phyloP scores from a whole-genome alignment of 2,113 vertebrate genomes.

The Cheirogaleus medius region DNA sequence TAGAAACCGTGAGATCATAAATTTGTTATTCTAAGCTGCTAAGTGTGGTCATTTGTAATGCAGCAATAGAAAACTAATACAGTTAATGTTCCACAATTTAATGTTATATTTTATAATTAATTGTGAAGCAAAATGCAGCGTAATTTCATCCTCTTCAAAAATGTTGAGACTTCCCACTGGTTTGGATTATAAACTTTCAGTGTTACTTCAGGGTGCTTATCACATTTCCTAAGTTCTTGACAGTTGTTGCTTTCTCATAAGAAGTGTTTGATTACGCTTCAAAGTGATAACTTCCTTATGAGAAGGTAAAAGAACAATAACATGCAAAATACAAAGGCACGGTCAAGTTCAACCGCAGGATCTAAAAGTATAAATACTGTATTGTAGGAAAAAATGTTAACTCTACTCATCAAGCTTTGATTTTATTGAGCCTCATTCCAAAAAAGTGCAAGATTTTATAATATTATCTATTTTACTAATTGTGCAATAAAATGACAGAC shows the following conservation, averaged over 20 bases:
- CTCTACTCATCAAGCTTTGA: background rate
- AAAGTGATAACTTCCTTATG: background rate
- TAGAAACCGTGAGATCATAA: background rate
- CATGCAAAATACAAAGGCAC: background rate
- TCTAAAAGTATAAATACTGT: background rate
- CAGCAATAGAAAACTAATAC: background rate
- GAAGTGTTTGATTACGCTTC: background rate
- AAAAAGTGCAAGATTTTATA: background rate
- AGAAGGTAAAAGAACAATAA: background rate
- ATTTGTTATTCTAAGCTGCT: background rate
- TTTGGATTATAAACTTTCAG: background rate
- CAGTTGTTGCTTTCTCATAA: background rate
- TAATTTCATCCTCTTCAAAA: background rate
- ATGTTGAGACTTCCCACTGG: background rate
- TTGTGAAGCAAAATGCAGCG: background rate
- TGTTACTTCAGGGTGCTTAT: background rate
- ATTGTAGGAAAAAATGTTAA: background rate
- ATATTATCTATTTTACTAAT: background rate
- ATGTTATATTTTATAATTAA: constrained; percentile 12
- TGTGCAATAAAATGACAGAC: background rate
- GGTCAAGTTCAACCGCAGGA: background rate
- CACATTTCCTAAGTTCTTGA: background rate
- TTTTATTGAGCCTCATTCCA: background rate
- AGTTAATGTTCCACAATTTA: background rate
- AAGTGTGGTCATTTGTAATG: background rate